These are phyloP conservation scores for Galaxea fascicularis DNA, from an alignment of 92 coral and sea anemone species.

Conservation along the genomic window DNA sequence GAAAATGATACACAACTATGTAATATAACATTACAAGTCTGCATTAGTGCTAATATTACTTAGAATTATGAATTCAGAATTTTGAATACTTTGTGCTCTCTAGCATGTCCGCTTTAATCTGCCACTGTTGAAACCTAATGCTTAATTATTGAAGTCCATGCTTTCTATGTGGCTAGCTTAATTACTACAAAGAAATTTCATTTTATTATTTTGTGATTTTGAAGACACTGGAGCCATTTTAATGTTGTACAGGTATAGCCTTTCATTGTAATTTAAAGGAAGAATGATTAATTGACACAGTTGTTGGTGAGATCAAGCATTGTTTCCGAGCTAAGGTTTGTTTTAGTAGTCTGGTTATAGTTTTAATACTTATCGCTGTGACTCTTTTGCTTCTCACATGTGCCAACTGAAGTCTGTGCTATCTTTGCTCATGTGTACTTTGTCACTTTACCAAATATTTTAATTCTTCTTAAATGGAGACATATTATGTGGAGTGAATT, in stretches of 20 bases:
- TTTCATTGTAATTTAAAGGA: not conserved
- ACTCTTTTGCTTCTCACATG: too few species aligned
- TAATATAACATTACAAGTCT: conserved; percentile 1
- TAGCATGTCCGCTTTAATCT: not conserved
- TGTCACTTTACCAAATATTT: too few species aligned
- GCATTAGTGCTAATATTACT: conserved; percentile 18
- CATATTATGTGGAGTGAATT: too few species aligned
- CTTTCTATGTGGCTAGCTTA: not conserved
- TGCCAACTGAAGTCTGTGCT: too few species aligned
- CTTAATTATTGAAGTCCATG: too few species aligned
- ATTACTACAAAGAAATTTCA: not conserved
- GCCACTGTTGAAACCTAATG: not conserved
- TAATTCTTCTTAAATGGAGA: too few species aligned
- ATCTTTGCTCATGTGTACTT: too few species aligned
- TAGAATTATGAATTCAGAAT: not conserved
- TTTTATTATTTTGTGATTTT: conserved; percentile 1
- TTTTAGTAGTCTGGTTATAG: too few species aligned
- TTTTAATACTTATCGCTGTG: too few species aligned
- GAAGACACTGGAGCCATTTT: not conserved
- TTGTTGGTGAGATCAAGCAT: too few species aligned
- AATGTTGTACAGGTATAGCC: not conserved
- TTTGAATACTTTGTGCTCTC: not conserved
- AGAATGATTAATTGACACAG: too few species aligned
- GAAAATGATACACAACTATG: not conserved
- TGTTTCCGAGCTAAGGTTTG: too few species aligned